Evolutionary conservation across 2,113 vertebrate species (phyloP), one percentile per base, ranked within the genome.

Genomic region (Camelus bactrianus): DNA sequence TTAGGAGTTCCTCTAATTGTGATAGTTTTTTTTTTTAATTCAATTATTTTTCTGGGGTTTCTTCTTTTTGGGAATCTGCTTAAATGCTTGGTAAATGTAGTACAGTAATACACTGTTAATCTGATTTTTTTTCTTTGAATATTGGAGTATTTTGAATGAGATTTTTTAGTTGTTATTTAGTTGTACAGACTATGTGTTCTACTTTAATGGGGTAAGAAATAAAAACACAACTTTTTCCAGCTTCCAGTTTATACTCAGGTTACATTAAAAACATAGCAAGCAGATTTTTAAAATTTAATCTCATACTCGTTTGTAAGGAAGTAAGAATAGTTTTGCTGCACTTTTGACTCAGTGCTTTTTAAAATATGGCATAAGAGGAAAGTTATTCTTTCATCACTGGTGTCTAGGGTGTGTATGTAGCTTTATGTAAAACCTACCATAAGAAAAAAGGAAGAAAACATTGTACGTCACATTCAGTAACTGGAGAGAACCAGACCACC

Each of bases 111-210:
- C 26, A 30, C 24, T 60, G 16, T 85, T 69, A 46, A 48, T 42
- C 46, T 97, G 1, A 56, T 42, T 86, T 81, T 62, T 65, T 65
- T 79, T 35, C 35, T 62, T 92, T 92, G 28, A 91, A 26, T 77
- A 75, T 20, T 38, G 70, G 20, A 54, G 30, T 83, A 87, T 83
- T 73, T 96, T 86, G 30, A 67, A 69, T 93, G 64, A 65, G 14
- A 80, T 89, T 96, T 96, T 91, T 91, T 82, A 95, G 38, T 94
- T 89, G 60, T 79, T 96, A n/a, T 24, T 86, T 35, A 75, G 30
- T 89, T 80, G 13, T 75, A 17, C 24, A 96, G 58, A 50, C 26
- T 95, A 64, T 77, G 90, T 65, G 15, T 82, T 77, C 10, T 70
- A 11, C 32, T 86, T 35, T 93, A 8, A 16, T 80, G 69, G 5